phyloP scores from a whole-genome alignment of 2,888 invertebrate species.

The Calameuta pallipes region DNA sequence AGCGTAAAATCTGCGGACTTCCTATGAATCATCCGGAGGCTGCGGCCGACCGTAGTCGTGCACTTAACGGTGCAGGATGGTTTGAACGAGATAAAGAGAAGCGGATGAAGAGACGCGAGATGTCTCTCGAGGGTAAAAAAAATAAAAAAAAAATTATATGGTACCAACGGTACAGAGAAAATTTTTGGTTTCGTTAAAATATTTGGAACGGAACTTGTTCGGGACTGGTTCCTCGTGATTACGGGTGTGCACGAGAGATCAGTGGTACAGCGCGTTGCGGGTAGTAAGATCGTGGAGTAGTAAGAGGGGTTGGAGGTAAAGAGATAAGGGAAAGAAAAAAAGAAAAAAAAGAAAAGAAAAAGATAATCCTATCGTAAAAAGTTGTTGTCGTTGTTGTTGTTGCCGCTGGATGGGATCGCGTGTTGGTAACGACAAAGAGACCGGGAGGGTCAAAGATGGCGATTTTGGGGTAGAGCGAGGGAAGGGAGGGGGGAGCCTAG shows the following conservation, averaged over 20 bases:
- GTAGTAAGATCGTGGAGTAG: background rate
- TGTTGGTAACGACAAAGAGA: background rate
- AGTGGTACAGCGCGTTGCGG: background rate
- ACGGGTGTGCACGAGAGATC: background rate
- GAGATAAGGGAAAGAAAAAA: background rate
- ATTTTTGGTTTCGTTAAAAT: too few relatives aligned
- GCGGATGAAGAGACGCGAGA: background rate
- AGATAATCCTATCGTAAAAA: background rate
- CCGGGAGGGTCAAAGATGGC: background rate
- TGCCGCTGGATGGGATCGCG: background rate
- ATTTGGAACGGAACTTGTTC: background rate
- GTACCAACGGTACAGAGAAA: too few relatives aligned
- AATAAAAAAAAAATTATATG: background rate
- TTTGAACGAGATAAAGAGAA: background rate
- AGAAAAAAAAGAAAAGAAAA: background rate
- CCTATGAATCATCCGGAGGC: slow-evolving; percentile 4
- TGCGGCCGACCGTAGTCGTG: background rate
- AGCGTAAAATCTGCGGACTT: background rate
- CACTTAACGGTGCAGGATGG: background rate
- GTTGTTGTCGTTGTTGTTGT: background rate
- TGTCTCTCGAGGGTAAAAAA: background rate
- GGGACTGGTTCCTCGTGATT: background rate
- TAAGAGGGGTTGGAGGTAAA: background rate
- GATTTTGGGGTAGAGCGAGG: background rate
- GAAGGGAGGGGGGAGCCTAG: too few relatives aligned